Evolutionary conservation across 2,113 vertebrate genomes (phyloP), one percentile per base, ranked within the genome.

Genomic region (Hipposideros armiger): DNA sequence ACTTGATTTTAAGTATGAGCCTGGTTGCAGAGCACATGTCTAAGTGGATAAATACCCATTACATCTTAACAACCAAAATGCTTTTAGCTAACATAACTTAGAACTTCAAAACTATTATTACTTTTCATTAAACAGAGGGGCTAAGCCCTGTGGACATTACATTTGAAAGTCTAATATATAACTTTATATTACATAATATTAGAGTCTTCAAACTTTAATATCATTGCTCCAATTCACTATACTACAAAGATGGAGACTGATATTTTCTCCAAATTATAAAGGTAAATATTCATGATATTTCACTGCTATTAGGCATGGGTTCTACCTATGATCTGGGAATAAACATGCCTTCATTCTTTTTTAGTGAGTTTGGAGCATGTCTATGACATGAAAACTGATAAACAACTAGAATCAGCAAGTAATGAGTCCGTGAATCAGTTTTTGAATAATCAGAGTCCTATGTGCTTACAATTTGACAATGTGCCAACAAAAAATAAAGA

Each of bases 31-130:
- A 90, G 50, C 16, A 83, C 32, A 72, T 40, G 24, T 78, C 54
- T 92, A 89, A 95, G 32, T 87, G 5, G 45, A 64, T 64, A 86
- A 77, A 76, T 83, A 73, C 64, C 84, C 32, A 80, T 90, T 96
- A 73, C 17, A 82, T 69, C 81, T 95, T 72, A 89, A 86, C 56
- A 3, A 62, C 24, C 26, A 91, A 72, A 78, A 69, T 87, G 66
- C 82, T 17, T 72, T 91, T 80, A 52, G 6, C 11, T 91, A 81
- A 85, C 45, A 45, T 66, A 62, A 60, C 16, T 70, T 76, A 93
- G 3, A 92, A 74, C 6, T 67, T 72, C 22, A 91, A 83, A 80
- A 54, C 10, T 42, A 50, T 83, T 77, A 62, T 67, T 89, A 94
- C 4, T 74, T 94, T 94, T 89, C 50, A 95, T 7, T 56, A 3